phyloP scores from a whole-genome alignment of 1,140 invertebrate species.

The Drusus annulatus region DNA sequence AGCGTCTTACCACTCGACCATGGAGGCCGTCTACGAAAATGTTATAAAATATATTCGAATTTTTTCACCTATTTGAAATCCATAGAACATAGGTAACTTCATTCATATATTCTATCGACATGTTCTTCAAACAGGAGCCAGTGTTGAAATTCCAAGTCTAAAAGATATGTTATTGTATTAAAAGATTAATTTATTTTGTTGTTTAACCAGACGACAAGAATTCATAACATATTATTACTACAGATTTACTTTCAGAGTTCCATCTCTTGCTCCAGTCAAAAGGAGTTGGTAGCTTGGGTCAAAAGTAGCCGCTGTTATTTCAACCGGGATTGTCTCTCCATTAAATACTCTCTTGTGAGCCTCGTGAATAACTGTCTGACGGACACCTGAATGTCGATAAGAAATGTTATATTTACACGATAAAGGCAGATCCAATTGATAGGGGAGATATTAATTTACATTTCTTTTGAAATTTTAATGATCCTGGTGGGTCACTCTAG shows the following conservation, averaged over 20 bases:
- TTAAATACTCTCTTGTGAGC: slow-evolving; percentile 76
- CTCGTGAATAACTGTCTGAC: slow-evolving; percentile 75
- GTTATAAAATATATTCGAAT: too few species aligned
- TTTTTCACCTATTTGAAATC: slow-evolving; percentile 69
- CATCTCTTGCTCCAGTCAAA: slow-evolving; percentile 79
- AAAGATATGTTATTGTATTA: slow-evolving; percentile 61
- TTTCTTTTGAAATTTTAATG: too few species aligned
- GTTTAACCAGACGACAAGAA: too few species aligned
- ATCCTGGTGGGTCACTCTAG: too few species aligned
- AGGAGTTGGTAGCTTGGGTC: slow-evolving; percentile 79
- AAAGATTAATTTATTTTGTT: too few species aligned
- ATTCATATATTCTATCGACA: slow-evolving; percentile 74
- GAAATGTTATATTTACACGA: too few species aligned
- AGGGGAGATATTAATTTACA: too few species aligned
- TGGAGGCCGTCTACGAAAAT: too few species aligned
- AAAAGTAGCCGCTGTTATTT: slow-evolving; percentile 84
- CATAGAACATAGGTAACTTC: slow-evolving; percentile 75
- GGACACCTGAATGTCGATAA: slow-evolving; percentile 71
- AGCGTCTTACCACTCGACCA: too few species aligned
- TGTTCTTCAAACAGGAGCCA: slow-evolving; percentile 76
- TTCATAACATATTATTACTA: not conserved
- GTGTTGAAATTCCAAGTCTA: slow-evolving; percentile 88
- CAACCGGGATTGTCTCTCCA: slow-evolving; percentile 75
- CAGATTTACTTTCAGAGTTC: slow-evolving; percentile 72
- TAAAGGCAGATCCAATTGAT: too few species aligned